Conservation (phyloP, 2,113 vertebrate species). For the Gnathonemus longibarbis region DNA sequence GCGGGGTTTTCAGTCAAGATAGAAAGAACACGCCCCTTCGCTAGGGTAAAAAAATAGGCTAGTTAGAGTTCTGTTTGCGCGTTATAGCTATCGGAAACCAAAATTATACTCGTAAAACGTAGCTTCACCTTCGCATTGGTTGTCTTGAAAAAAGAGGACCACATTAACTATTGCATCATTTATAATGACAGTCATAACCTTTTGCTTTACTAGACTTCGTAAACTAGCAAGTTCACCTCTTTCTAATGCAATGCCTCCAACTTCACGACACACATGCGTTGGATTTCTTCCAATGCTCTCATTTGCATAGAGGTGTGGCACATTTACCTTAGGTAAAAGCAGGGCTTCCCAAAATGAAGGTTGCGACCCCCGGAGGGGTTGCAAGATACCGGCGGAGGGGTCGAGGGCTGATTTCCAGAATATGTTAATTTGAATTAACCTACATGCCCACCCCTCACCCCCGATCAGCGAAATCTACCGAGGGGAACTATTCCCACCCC, state of each 20-base stretch:
- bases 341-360: not conserved
- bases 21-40: conserved; percentile 46
- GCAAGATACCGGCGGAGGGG: not conserved
- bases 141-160: not conserved
- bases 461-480: not conserved
- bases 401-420: not conserved
- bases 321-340: not conserved
- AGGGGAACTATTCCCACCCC: not conserved
- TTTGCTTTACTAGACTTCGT: not conserved
- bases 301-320: conserved; percentile 17
- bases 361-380: not conserved
- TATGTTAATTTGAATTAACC: not conserved
- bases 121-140: not conserved
- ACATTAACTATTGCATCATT: not conserved
- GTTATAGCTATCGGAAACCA: conserved; percentile 13
- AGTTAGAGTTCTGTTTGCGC: conserved; percentile 15
- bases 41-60: conserved; percentile 27
- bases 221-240: conserved; percentile 5
- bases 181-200: not conserved
- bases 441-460: not conserved
- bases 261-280: conserved; percentile 7
- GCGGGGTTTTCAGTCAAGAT: conserved; percentile 44
- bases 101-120: not conserved
- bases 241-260: not conserved
- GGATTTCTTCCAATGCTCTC: not conserved